Percentiles rank a stretch among this genome's conserved stretches.
Conservation (phyloP, 2,113 vertebrate species). For the Kryptolebias marmoratus region DNA sequence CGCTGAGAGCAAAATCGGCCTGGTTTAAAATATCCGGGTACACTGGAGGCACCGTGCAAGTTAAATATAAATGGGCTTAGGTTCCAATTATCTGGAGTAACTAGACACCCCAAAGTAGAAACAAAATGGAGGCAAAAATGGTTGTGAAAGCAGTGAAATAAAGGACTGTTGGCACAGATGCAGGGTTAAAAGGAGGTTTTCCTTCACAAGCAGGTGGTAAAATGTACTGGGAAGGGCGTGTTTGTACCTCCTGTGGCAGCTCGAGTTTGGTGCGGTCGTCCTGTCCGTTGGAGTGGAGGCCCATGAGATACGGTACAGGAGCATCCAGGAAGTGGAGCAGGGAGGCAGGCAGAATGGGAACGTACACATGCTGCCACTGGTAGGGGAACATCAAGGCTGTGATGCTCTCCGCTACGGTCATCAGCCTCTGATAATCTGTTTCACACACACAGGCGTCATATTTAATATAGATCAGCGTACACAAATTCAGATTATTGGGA, state of each 20-base stretch:
- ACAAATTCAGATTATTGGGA: too few relatives aligned
- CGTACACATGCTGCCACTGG: conserved; percentile 98
- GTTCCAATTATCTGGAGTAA: conserved; percentile 20
- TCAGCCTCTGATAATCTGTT: conserved; percentile 95
- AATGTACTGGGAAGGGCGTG: not conserved
- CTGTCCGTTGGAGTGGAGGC: conserved; percentile 93
- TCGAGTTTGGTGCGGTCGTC: conserved; percentile 96
- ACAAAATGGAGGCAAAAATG: conserved; percentile 2
- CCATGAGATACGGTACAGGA: conserved; percentile 98
- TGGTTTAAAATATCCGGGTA: conserved; percentile 1
- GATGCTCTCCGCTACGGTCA: conserved; percentile 96
- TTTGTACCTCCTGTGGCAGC: conserved; percentile 93
- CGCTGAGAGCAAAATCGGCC: not conserved
- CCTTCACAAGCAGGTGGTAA: not conserved
- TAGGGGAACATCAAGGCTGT: conserved; percentile 95
- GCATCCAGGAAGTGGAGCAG: conserved; percentile 97
- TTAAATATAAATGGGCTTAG: conserved; percentile 10
- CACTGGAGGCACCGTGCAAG: not conserved
- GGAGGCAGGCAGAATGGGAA: conserved; percentile 97
- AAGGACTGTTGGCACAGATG: not conserved
- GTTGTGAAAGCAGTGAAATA: not conserved
- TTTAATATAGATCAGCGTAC: not conserved
- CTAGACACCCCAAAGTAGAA: conserved; percentile 1
- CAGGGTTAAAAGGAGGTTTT: not conserved
- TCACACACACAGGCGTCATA: conserved; percentile 7